Conservation (phyloP, 2,888 invertebrate genomes). For the Rotaria socialis region DNA sequence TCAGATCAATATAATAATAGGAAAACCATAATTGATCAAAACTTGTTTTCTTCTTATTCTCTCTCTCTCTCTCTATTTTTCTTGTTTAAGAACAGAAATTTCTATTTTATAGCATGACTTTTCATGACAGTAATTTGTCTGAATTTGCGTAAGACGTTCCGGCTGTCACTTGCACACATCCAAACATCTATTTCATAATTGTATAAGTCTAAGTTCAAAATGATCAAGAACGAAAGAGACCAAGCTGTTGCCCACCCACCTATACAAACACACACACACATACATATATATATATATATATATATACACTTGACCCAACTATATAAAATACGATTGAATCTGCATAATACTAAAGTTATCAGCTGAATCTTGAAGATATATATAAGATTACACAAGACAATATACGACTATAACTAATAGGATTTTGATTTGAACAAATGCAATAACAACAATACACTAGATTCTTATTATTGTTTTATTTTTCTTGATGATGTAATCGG, state of each 20-base stretch:
- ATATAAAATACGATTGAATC: constrained; percentile 23
- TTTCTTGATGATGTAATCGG: background rate
- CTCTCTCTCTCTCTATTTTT: no score
- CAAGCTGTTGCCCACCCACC: background rate
- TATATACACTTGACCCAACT: constrained; percentile 4
- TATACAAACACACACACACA: no score
- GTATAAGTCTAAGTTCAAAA: background rate
- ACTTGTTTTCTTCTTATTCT: no score
- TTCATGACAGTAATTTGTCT: background rate
- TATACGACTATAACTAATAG: background rate
- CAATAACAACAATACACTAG: background rate
- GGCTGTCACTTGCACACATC: background rate
- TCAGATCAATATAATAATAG: background rate
- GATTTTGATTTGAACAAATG: background rate
- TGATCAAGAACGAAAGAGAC: background rate
- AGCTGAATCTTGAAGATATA: background rate
- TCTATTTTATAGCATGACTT: background rate
- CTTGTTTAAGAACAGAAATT: no score
- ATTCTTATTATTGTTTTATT: background rate
- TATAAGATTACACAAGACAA: background rate
- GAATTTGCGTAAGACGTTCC: background rate
- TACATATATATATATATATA: background rate
- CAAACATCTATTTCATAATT: background rate
- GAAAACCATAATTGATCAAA: background rate
- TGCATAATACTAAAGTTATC: constrained; percentile 1